These are phyloP conservation scores for Melanitta fusca DNA, from an alignment of 2,797 vertebrate species.

Conservation along the genomic window DNA sequence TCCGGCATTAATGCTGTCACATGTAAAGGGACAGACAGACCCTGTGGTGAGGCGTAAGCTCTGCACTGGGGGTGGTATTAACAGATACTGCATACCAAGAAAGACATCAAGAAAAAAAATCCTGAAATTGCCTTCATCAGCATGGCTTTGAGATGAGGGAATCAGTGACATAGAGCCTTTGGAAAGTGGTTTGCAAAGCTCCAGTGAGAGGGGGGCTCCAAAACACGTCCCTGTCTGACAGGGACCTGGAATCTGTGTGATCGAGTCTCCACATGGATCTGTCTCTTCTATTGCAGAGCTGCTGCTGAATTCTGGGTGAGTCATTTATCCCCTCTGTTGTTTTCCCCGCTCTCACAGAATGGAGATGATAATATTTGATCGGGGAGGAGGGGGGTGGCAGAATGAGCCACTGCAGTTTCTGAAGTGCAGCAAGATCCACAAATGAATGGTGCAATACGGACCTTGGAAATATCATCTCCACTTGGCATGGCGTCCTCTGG, in stretches of 20 bases:
- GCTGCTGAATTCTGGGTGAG: constrained; percentile 14
- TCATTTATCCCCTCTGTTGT: constrained; percentile 28
- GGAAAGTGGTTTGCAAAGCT: not conserved
- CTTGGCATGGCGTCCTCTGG: not conserved
- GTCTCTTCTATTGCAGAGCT: not conserved
- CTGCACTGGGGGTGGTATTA: not conserved
- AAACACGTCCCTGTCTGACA: not conserved
- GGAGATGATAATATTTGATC: constrained; percentile 16
- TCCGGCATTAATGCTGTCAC: not conserved
- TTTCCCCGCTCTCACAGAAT: not conserved
- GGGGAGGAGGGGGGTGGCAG: not conserved
- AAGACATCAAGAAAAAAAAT: constrained; percentile 5
- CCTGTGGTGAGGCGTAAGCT: not conserved
- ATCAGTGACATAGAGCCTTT: not conserved
- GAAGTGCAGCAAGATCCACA: not conserved
- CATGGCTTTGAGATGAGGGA: not conserved
- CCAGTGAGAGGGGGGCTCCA: not conserved
- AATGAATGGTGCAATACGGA: not conserved
- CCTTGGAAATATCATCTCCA: constrained; percentile 13
- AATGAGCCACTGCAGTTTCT: not conserved
- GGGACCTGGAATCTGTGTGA: not conserved
- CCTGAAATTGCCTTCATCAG: not conserved
- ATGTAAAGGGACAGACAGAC: not conserved
- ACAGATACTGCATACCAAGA: not conserved
- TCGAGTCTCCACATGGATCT: not conserved